Evolutionary conservation across 2,113 vertebrate species (phyloP), one percentile per base, ranked within the genome.

Genomic region (Ochotona princeps): DNA sequence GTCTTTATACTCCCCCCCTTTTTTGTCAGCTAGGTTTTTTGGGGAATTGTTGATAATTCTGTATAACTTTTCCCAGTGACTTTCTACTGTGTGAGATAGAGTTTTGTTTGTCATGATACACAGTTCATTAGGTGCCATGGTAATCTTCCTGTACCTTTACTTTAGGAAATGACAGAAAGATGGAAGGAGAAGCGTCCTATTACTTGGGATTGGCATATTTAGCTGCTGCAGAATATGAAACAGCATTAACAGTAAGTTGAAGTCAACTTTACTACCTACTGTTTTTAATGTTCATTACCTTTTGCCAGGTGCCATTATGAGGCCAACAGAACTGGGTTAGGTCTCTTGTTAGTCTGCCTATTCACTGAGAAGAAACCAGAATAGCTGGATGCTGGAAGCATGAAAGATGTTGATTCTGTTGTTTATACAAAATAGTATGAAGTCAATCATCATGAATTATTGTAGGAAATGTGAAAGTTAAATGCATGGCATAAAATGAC

Each of bases 111-210:
- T 79, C 75, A 12, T 83, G 49, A 18, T 74, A 54, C 12, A 66
- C 67, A 8, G 60, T 95, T 26, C 91, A 79, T 81, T 85, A 66
- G 92, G 83, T 80, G 12, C 21, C 0, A 0, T 89, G 5, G 20
- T 97, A 66, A 97, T 63, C 90, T 83, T 76, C 67, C 83, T 88
- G 28, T 60, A 72, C 84, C 44, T 97, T 94, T 35, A 38, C 87
- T 91, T 92, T 83, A 99, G 99, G 97, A 57, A 97, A 83, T 51
- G 90, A 98, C 93, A 95, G 0, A 74, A 98, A 96, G 94, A 97
- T 97, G 79, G 97, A 98, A 96, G 98, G 98, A 86, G 98, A 98
- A 93, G 98, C 98, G 60, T 97, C 94, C 0, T 99, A 98, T 95
- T 98, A 97, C 94, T 92, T 99, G 90, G 98, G 98, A 85, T 95